Percentiles rank a stretch among this genome's conserved stretches.
Conservation (phyloP, 2,113 vertebrate genomes). For the Panurus biarmicus region DNA sequence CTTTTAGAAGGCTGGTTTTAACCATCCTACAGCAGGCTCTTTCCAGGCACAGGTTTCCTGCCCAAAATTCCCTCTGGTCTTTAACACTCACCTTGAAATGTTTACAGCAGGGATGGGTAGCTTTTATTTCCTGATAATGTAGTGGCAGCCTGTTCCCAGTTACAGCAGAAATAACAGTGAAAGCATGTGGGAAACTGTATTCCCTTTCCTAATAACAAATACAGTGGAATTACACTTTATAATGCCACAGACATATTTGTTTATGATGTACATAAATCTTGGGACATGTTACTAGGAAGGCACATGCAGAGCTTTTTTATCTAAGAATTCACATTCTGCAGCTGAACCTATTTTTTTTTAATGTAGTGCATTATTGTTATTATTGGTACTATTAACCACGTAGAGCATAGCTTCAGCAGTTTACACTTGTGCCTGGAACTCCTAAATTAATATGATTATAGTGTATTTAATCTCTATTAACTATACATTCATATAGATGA, state of each 20-base stretch:
- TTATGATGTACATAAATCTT: constrained; percentile 36
- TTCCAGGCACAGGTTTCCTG: background rate
- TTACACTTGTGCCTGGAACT: background rate
- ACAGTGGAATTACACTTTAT: constrained; percentile 12
- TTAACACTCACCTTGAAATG: background rate
- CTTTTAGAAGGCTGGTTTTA: background rate
- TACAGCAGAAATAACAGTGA: constrained; percentile 27
- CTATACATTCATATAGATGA: background rate
- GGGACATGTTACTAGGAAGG: background rate
- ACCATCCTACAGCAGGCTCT: background rate
- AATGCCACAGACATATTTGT: background rate
- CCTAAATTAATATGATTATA: background rate
- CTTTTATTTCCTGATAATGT: background rate
- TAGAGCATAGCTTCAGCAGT: background rate
- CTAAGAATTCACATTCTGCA: background rate
- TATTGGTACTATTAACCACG: background rate
- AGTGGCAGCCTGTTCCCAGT: background rate
- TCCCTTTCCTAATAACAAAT: constrained; percentile 57
- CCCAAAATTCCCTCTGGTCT: background rate
- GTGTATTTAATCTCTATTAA: background rate
- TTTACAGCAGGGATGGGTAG: background rate
- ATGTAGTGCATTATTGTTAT: background rate
- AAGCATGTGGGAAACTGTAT: constrained; percentile 29
- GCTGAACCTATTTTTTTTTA: background rate
- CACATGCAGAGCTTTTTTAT: background rate